These are phyloP conservation scores for Athripsodes cinereus DNA, from an alignment of 2,888 invertebrate species.

Conservation along the genomic window DNA sequence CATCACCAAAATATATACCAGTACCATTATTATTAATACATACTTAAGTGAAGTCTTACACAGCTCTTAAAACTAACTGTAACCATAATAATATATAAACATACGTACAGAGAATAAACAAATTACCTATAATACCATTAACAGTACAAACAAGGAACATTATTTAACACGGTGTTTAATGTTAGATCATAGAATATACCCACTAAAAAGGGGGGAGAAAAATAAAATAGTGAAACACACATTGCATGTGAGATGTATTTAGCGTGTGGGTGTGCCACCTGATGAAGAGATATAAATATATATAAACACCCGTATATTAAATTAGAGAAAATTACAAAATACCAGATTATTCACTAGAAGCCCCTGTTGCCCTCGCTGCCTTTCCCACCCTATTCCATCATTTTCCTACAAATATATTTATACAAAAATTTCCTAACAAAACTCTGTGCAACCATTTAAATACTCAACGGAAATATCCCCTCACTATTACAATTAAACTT, in stretches of 20 bases:
- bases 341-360: slow-evolving; percentile 26
- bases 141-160: slow-evolving; percentile 24
- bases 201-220: too few species aligned
- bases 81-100: slow-evolving; percentile 5
- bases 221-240: too few species aligned
- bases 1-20: slow-evolving; percentile 19
- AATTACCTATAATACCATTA: slow-evolving; percentile 20
- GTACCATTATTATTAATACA: slow-evolving; percentile 6
- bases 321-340: slow-evolving; percentile 26
- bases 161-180: too few species aligned
- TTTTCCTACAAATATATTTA: slow-evolving; percentile 16
- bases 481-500: not conserved
- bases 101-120: slow-evolving; percentile 22
- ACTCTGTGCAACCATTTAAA: not conserved
- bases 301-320: too few species aligned
- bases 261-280: too few species aligned
- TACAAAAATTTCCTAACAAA: not conserved
- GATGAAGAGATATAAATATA: not conserved
- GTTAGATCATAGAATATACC: too few species aligned
- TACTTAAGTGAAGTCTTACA: slow-evolving; percentile 25
- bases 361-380: slow-evolving; percentile 11
- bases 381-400: slow-evolving; percentile 11
- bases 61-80: slow-evolving; percentile 27
- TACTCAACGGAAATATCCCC: not conserved
- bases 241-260: too few species aligned